phyloP scores from a whole-genome alignment of 2,113 vertebrate genomes.

The Xenopus borealis region DNA sequence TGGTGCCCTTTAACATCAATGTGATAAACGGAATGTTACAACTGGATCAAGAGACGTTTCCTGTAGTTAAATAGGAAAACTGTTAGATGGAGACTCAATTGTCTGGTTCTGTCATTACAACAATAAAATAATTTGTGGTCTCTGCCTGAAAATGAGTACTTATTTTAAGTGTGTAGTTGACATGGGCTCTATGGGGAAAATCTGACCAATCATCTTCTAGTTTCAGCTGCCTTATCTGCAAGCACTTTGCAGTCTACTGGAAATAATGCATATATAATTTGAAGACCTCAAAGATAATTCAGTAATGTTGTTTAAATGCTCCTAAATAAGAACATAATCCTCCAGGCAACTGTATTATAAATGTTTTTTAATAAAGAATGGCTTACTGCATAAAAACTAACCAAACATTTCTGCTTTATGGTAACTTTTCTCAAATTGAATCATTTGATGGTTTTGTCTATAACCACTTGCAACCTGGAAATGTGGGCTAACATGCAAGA shows the following conservation, averaged over 20 bases:
- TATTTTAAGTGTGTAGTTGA: neutral
- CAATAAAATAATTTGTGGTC: neutral
- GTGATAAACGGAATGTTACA: neutral
- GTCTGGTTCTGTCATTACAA: neutral
- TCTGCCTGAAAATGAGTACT: neutral
- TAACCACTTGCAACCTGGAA: too few relatives aligned
- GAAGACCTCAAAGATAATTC: neutral
- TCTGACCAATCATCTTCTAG: neutral
- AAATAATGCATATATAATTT: neutral
- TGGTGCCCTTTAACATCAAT: constrained; percentile 4
- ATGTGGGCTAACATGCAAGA: too few relatives aligned
- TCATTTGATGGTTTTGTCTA: too few relatives aligned
- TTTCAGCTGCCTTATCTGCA: neutral
- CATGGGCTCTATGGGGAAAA: neutral
- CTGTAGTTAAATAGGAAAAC: neutral
- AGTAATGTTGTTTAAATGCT: neutral
- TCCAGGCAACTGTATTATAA: constrained; percentile 8
- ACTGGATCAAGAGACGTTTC: neutral
- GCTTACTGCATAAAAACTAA: neutral
- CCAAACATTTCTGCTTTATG: too few relatives aligned
- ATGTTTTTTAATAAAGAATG: constrained; percentile 12
- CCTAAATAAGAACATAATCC: neutral
- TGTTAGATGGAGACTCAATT: neutral
- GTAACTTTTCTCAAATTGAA: too few relatives aligned
- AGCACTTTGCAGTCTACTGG: neutral